phyloP scores from a whole-genome alignment of 1,140 invertebrate species.

The Orchestia grillus region DNA sequence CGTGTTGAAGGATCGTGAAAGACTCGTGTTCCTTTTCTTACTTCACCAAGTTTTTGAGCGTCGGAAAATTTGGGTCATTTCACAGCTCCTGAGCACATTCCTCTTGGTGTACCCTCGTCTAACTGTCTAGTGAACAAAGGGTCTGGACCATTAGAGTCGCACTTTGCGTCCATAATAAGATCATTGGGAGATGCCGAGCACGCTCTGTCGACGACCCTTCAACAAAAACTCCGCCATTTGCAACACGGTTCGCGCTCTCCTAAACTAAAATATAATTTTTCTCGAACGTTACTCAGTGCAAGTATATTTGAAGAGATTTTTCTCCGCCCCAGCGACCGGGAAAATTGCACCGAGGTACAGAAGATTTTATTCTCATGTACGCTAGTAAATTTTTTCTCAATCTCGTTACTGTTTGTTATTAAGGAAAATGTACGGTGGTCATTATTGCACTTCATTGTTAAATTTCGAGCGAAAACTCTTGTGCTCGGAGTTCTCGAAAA shows the following conservation, averaged over 20 bases:
- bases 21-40: slow-evolving; percentile 4
- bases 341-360: slow-evolving; percentile 28
- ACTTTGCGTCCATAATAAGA: slow-evolving; percentile 56
- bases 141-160: slow-evolving; percentile 51
- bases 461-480: slow-evolving; percentile 46
- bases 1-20: not conserved
- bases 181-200: slow-evolving; percentile 55
- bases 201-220: slow-evolving; percentile 24
- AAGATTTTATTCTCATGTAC: slow-evolving; percentile 49
- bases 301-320: slow-evolving; percentile 55
- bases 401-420: slow-evolving; percentile 56
- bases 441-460: slow-evolving; percentile 56
- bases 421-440: slow-evolving; percentile 52
- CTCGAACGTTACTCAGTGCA: slow-evolving; percentile 49
- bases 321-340: slow-evolving; percentile 46
- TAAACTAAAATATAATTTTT: slow-evolving; percentile 55
- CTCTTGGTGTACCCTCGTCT: slow-evolving; percentile 51
- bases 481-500: slow-evolving; percentile 52
- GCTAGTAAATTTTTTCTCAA: slow-evolving; percentile 55
- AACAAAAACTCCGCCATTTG: slow-evolving; percentile 50
- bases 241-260: slow-evolving; percentile 40
- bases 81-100: slow-evolving; percentile 46
- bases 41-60: slow-evolving; percentile 49
- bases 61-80: slow-evolving; percentile 42
- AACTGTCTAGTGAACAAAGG: slow-evolving; percentile 53